Evolutionary conservation across 2,797 vertebrate genomes (phyloP).

Genomic region (Poecile montanus): DNA sequence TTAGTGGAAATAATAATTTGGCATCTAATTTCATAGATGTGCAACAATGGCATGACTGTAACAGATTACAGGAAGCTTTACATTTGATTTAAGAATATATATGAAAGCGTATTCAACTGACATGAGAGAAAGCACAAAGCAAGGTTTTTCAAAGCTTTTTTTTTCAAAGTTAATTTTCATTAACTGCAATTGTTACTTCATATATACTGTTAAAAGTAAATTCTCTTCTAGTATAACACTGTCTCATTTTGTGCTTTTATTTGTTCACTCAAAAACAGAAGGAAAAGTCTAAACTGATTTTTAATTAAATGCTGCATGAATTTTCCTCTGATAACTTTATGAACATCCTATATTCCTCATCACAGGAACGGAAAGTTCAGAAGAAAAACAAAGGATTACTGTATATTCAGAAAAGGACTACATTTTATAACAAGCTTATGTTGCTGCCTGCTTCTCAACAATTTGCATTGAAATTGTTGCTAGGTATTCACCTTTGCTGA

Average conservation of each 20-base stretch:
- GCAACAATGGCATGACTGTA: neutral
- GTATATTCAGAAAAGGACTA: neutral
- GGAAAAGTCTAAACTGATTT: neutral
- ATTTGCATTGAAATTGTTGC: neutral
- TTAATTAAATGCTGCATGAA: neutral
- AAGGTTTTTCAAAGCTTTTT: too few relatives aligned
- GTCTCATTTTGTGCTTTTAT: neutral
- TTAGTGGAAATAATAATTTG: neutral
- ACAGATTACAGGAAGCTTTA: neutral
- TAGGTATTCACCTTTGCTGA: neutral
- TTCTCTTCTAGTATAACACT: neutral
- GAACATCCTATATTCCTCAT: neutral
- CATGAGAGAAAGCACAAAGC: neutral
- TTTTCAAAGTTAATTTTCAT: too few relatives aligned
- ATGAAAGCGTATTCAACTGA: neutral
- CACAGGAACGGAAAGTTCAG: neutral
- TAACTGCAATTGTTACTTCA: neutral
- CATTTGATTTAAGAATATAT: neutral
- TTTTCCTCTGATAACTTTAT: neutral
- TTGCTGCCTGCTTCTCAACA: neutral
- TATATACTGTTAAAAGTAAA: neutral
- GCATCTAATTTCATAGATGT: neutral
- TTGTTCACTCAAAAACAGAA: neutral
- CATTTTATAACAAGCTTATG: neutral
- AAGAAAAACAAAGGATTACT: slow-evolving; percentile 38